Evolutionary conservation across 2,888 invertebrate genomes (phyloP).

Genomic region (Buathra laborator): DNA sequence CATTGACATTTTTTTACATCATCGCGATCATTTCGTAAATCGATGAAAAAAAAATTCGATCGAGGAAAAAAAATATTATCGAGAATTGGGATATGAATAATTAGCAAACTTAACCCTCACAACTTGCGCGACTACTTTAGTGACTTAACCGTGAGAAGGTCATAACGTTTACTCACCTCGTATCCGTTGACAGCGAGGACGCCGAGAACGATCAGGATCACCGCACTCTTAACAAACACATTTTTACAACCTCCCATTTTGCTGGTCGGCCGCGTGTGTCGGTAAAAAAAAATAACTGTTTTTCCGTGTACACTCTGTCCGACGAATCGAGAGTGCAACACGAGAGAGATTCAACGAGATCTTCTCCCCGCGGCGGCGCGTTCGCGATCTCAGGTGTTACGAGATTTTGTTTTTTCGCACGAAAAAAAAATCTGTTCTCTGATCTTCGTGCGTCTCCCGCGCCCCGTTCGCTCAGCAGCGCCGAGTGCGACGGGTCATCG

Average conservation of each 20-base stretch:
- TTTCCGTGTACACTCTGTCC: constrained; percentile 8
- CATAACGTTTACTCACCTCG: constrained; percentile 73
- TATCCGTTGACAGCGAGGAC: constrained; percentile 66
- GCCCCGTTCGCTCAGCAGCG: constrained; percentile 66
- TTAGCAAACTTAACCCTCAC: constrained; percentile 1
- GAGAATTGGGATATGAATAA: not conserved
- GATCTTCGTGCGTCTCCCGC: constrained; percentile 30
- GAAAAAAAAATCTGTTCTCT: constrained; percentile 13
- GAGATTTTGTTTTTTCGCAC: constrained; percentile 1
- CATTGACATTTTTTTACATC: too few species aligned
- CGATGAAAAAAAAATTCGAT: not conserved
- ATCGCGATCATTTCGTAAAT: too few species aligned
- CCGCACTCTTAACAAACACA: constrained; percentile 75
- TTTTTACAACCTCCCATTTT: constrained; percentile 65
- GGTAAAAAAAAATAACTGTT: not conserved
- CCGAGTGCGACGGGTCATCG: constrained; percentile 46
- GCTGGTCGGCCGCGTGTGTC: constrained; percentile 9
- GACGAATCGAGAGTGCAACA: not conserved
- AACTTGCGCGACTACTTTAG: not conserved
- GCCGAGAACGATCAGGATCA: constrained; percentile 71
- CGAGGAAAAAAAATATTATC: not conserved
- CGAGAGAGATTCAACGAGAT: not conserved
- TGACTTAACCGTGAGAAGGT: not conserved
- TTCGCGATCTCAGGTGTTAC: not conserved
- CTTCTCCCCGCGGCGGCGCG: not conserved